Conservation (phyloP, 2,113 vertebrate genomes). For the Parus major region DNA sequence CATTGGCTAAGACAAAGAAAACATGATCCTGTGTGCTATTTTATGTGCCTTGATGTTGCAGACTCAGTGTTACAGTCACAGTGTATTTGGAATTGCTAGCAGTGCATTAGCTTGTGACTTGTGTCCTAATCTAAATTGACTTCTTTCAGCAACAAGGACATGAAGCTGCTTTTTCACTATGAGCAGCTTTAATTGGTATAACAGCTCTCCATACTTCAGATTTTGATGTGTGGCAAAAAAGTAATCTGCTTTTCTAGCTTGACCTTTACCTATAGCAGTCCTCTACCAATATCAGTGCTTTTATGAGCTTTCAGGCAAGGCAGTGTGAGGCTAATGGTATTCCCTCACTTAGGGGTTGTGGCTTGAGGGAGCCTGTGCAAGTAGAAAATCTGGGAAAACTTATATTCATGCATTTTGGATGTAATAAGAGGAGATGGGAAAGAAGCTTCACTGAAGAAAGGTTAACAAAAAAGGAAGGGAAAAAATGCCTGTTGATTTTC, state of each 20-base stretch:
- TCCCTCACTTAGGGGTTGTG: neutral
- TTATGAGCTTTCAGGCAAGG: neutral
- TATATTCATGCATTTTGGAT: neutral
- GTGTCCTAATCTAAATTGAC: neutral
- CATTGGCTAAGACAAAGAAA: neutral
- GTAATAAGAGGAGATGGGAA: neutral
- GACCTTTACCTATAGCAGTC: neutral
- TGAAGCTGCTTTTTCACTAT: neutral
- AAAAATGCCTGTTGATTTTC: neutral
- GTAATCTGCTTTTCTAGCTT: neutral
- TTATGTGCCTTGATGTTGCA: neutral
- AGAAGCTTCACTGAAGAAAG: neutral
- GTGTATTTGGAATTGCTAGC: neutral
- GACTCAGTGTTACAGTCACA: neutral
- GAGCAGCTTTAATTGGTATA: neutral
- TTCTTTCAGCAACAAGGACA: neutral
- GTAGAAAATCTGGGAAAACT: neutral
- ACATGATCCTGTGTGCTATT: neutral
- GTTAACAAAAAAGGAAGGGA: neutral
- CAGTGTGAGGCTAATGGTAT: neutral
- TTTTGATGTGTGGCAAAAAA: neutral
- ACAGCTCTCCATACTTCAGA: neutral
- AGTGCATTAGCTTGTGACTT: neutral
- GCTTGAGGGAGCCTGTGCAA: accelerated
- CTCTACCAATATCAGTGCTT: neutral